phyloP scores from a whole-genome alignment of 2,113 vertebrate genomes.

The Atrichornis clamosus region DNA sequence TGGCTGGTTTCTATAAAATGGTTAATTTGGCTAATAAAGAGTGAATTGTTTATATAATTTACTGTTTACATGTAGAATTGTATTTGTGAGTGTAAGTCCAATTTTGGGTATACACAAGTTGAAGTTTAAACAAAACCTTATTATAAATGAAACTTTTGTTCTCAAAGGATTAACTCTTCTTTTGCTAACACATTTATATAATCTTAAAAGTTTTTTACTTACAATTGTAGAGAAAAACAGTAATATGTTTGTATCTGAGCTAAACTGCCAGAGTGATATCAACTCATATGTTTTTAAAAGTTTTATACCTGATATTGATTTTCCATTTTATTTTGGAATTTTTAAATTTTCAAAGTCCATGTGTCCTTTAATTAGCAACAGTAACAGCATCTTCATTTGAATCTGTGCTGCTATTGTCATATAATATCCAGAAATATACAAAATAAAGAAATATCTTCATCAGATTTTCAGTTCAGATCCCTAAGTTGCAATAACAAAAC shows the following conservation, averaged over 20 bases:
- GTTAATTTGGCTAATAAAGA: not conserved
- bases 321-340: not conserved
- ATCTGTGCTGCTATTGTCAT: not conserved
- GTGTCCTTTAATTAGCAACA: not conserved
- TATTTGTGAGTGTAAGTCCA: not conserved
- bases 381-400: not conserved
- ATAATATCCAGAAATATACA: not conserved
- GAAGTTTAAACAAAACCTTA: not conserved
- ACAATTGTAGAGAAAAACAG: not conserved
- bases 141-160: not conserved
- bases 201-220: not conserved
- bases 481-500: not conserved
- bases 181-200: not conserved
- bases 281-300: not conserved
- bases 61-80: not conserved
- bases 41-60: not conserved
- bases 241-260: not conserved
- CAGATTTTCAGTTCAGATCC: not conserved
- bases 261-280: not conserved
- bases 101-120: not conserved
- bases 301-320: not conserved
- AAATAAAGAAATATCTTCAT: not conserved
- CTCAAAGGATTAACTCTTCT: not conserved
- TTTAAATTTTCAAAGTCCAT: not conserved
- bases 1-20: not conserved